Conservation (phyloP, 2,113 vertebrate species). For the Herpailurus yagouaroundi region DNA sequence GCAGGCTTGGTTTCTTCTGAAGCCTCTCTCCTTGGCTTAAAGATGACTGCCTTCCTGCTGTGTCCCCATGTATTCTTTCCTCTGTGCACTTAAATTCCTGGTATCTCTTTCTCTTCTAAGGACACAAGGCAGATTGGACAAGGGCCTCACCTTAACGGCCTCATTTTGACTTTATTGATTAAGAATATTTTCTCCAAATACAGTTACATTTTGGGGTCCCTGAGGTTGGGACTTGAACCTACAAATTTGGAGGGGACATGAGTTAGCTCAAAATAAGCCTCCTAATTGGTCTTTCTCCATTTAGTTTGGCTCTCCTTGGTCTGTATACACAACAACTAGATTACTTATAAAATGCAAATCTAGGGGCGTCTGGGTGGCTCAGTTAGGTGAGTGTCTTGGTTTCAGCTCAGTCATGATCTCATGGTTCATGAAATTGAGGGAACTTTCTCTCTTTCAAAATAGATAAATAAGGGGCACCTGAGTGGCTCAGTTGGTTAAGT, state of each 20-base stretch:
- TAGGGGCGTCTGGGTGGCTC: neutral
- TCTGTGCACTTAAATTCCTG: neutral
- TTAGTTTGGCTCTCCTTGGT: neutral
- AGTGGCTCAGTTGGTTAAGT: too few relatives aligned
- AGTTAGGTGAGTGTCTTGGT: too few relatives aligned
- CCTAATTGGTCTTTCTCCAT: neutral
- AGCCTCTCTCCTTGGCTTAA: neutral
- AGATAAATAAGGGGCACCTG: too few relatives aligned
- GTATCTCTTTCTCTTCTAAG: neutral
- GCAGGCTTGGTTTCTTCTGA: neutral
- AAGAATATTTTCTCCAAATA: neutral
- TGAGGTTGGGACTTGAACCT: neutral
- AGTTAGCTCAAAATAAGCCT: neutral
- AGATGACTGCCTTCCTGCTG: neutral
- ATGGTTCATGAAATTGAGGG: too few relatives aligned
- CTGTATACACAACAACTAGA: neutral
- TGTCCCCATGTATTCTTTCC: neutral
- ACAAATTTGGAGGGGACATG: neutral
- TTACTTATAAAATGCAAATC: conserved; percentile 12
- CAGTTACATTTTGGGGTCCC: neutral
- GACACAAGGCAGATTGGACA: neutral
- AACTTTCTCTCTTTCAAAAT: too few relatives aligned
- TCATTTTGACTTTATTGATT: neutral
- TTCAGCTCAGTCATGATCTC: too few relatives aligned
- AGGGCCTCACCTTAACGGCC: neutral